Base-by-base conservation (phyloP, 53 echinoderm and acorn worm genomes). In the Pentamera pediparva region DNA sequence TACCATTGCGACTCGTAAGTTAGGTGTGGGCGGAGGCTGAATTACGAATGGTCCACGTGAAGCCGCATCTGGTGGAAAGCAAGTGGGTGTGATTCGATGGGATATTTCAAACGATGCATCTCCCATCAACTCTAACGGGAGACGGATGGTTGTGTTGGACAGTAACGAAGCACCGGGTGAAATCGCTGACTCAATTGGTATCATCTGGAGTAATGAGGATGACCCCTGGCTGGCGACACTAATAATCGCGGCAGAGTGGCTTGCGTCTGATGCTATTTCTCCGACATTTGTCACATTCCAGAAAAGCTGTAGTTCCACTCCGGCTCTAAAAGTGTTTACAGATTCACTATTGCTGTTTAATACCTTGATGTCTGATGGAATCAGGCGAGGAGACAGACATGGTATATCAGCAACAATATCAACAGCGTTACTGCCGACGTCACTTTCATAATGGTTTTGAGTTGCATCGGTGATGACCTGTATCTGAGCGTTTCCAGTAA, bases 11-110 rank as follows among this genome's bases (percentile, higher is more conserved):
- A 51, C 55, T 22, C 54, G 15, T 22, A 72, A 34, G 52, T 49
- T 72, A 20, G 73, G 73, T 10, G 53, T 72, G 32, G 73, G 73
- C 8, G 73, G 35, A 17, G 67, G 41, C 22, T 41, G 21, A 41
- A 67, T 28, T 13, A 43, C 1, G 18, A 37, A 67, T 5, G 30
- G 48, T 38, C 29, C 48, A 41, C 67, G 45, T 4, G 38, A 6
- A 27, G 67, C 18, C 40, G 6, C 41, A 43, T 67, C 29, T 6
- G 11, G 27, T 67, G 11, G 27, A 67, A 43, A 67, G n/a, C 3
- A 13, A 43, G 45, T 45, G 5, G n/a, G n/a, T n/a, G n/a, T n/a
- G n/a, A n/a, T n/a, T n/a, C n/a, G n/a, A n/a, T n/a, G n/a, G n/a
- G n/a, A n/a, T n/a, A n/a, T n/a, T n/a, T n/a, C n/a, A n/a, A 67